A percentile compares a stretch with the other conserved stretches of the same genome.
Evolutionary conservation across 2,113 vertebrate genomes (phyloP).

Genomic region (Anthoscopus minutus): DNA sequence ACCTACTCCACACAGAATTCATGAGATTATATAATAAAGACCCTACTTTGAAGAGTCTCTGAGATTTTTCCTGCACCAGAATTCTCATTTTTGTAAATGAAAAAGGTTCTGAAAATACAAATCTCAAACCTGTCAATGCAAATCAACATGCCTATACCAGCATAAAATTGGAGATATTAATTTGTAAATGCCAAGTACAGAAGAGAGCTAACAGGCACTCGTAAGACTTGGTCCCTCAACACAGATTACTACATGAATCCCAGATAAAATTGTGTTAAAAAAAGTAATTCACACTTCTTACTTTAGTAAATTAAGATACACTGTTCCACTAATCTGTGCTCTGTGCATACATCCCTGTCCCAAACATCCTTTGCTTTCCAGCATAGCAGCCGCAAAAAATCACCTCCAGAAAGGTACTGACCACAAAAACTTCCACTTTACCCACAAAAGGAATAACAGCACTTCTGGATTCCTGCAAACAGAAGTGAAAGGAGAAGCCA

Average conservation of each 20-base stretch:
- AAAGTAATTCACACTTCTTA: not conserved
- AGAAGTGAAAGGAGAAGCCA: not conserved
- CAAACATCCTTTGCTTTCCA: not conserved
- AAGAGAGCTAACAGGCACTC: not conserved
- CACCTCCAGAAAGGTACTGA: not conserved
- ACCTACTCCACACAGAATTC: not conserved
- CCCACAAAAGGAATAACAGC: not conserved
- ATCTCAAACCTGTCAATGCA: not conserved
- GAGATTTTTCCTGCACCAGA: not conserved
- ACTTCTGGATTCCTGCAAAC: not conserved
- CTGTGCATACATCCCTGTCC: accelerated
- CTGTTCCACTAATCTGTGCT: not conserved
- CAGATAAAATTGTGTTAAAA: not conserved
- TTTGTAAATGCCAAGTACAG: not conserved
- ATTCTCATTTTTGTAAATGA: not conserved
- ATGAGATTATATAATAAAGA: not conserved
- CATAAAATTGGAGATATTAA: not conserved
- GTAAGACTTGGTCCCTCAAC: not conserved
- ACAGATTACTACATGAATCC: not conserved
- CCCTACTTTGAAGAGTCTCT: not conserved
- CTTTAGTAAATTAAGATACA: not conserved
- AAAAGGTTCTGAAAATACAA: not conserved
- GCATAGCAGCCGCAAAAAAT: not conserved
- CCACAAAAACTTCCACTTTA: not conserved
- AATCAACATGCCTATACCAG: not conserved